Conservation (phyloP, 2,888 invertebrate genomes). For the Bombyx huttoni region DNA sequence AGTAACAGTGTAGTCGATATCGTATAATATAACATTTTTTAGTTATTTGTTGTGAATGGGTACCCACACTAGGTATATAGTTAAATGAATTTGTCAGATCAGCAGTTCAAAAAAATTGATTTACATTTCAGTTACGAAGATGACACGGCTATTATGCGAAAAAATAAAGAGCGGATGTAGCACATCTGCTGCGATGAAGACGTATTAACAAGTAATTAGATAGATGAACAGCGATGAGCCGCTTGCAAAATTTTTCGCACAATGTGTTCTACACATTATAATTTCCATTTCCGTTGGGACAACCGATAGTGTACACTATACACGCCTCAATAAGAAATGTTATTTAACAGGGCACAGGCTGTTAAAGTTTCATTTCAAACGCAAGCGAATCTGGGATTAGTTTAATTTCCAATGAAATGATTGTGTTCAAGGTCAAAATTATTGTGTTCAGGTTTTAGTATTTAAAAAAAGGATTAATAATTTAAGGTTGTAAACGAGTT, state of each 20-base stretch:
- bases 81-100: neutral
- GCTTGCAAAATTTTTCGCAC: constrained; percentile 47
- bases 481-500: constrained; percentile 38
- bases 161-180: constrained; percentile 58
- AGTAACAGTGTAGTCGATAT: neutral
- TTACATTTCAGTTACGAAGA: neutral
- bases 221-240: constrained; percentile 25
- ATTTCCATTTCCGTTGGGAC: constrained; percentile 31
- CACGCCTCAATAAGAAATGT: too few species aligned
- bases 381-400: too few species aligned
- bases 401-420: too few species aligned
- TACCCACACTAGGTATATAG: neutral
- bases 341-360: too few species aligned
- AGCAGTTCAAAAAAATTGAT: neutral
- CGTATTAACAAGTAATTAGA: constrained; percentile 65
- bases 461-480: constrained; percentile 9
- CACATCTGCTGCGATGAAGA: constrained; percentile 63
- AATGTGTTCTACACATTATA: constrained; percentile 61
- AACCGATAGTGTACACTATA: too few species aligned
- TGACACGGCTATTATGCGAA: constrained; percentile 15
- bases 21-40: neutral
- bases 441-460: neutral
- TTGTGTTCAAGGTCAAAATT: too few species aligned
- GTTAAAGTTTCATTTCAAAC: too few species aligned
- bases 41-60: neutral